A percentile compares a stretch with the other conserved stretches of the same genome.
Evolutionary conservation across 2,113 vertebrate species (phyloP).

Genomic region (Bucco capensis): DNA sequence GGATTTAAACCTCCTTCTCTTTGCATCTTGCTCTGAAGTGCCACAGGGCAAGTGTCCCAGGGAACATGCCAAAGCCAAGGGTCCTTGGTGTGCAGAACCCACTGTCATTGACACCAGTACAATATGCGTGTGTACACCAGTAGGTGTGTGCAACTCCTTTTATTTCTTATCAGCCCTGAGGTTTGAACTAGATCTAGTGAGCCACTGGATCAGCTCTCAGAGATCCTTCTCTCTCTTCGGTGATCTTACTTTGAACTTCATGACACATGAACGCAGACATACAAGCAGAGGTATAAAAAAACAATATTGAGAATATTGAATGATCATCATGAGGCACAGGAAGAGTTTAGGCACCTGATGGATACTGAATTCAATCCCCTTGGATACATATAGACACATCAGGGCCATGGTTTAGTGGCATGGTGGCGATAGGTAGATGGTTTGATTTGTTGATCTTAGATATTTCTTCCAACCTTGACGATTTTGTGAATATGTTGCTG

Average conservation of each 20-base stretch:
- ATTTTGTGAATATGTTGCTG: too few relatives aligned
- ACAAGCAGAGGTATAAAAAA: neutral
- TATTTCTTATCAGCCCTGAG: neutral
- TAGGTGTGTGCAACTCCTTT: neutral
- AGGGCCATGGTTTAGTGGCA: too few relatives aligned
- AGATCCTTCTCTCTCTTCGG: neutral
- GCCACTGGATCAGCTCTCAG: neutral
- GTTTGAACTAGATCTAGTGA: neutral
- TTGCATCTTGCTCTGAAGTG: neutral
- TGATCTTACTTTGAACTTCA: neutral
- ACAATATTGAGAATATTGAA: neutral
- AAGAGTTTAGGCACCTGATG: neutral
- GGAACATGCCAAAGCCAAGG: neutral
- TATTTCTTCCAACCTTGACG: too few relatives aligned
- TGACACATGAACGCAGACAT: neutral
- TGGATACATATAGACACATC: neutral
- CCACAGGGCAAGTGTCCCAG: neutral
- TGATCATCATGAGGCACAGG: neutral
- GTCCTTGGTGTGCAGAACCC: neutral
- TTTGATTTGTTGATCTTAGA: too few relatives aligned
- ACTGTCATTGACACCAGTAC: fast-evolving
- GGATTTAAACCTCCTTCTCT: neutral
- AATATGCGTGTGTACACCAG: fast-evolving
- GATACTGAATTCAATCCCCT: neutral
- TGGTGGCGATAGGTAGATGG: too few relatives aligned